Evolutionary conservation across 2,797 vertebrate species (phyloP), one percentile per base, ranked within the genome.

Genomic region (Miichthys miiuy): DNA sequence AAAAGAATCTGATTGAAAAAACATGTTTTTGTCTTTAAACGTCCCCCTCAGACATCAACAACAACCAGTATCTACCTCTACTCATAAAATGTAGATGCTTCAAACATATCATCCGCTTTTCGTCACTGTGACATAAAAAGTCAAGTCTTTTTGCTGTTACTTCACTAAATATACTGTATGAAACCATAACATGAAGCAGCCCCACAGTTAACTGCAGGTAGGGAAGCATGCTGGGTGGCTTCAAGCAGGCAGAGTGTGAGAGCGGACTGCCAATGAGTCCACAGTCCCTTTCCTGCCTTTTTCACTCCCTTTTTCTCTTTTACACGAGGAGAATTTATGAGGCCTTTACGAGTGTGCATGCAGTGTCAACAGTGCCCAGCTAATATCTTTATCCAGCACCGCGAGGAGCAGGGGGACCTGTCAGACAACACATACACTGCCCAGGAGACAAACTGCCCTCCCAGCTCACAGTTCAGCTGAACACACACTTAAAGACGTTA

Each of bases 311-410:
- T 86, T 85, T 72, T 72, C 58, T 61, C 88, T 91, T 94, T 94
- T 88, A 91, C 90, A 78, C 57, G 13, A 81, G 69, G 67, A 81
- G 83, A 94, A 95, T 95, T 95, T 95, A 94, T 93, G 92, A 93
- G 88, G 86, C 91, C 93, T 88, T 95, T 95, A 94, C 84, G 48
- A 88, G 83, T 74, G 83, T 79, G 90, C 83, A 79, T 84, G 86
- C 90, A 89, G 94, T 90, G 91, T 88, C 82, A 86, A 93, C 92
- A 90, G 74, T 77, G 69, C 63, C 92, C 87, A 83, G 91, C 86
- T 90, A 87, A 94, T 93, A 89, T 90, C 89, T 90, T 87, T 87
- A 89, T 92, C 91, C 90, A 86, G 86, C 86, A 79, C 84, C 72
- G 25, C 50, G 70, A 85, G 82, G 87, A 75, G 74, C 30, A 14